Evolutionary conservation across 2,888 invertebrate genomes (phyloP).

Genomic region (Stenolophus ochropezus): DNA sequence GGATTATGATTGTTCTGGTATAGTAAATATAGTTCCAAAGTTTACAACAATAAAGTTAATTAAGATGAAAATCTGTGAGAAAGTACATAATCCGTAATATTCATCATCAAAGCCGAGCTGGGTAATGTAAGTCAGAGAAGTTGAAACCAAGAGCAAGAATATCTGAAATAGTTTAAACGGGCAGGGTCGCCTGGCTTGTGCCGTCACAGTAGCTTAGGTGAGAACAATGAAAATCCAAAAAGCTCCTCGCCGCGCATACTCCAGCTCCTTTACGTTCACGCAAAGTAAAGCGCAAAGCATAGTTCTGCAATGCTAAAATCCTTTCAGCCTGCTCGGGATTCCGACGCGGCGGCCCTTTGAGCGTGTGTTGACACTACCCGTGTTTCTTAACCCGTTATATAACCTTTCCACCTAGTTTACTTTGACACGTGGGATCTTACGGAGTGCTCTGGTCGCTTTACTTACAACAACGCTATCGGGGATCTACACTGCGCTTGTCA

Average conservation of each 20-base stretch:
- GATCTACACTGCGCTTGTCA: slow-evolving; percentile 44
- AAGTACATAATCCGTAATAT: slow-evolving; percentile 29
- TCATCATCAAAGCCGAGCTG: slow-evolving; percentile 12
- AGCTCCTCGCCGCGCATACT: slow-evolving; percentile 6
- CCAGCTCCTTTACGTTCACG: slow-evolving; percentile 14
- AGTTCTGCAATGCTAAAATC: slow-evolving; percentile 58
- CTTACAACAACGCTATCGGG: slow-evolving; percentile 49
- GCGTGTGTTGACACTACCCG: slow-evolving; percentile 55
- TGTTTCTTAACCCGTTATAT: slow-evolving; percentile 58
- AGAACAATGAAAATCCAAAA: slow-evolving; percentile 47
- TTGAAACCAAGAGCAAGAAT: slow-evolving; percentile 40
- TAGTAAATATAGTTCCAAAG: background rate
- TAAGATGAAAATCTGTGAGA: background rate
- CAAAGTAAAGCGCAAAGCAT: slow-evolving; percentile 55
- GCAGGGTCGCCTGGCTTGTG: background rate
- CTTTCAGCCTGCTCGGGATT: slow-evolving; percentile 50
- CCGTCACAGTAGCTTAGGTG: slow-evolving; percentile 47
- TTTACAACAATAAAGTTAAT: background rate
- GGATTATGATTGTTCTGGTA: background rate
- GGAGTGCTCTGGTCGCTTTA: slow-evolving; percentile 55
- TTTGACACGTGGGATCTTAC: slow-evolving; percentile 59
- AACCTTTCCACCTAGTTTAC: slow-evolving; percentile 59
- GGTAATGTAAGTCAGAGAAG: slow-evolving; percentile 29
- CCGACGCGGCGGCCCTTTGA: slow-evolving; percentile 42
- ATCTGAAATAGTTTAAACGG: slow-evolving; percentile 50